phyloP scores from a whole-genome alignment of 1,140 invertebrate species.

The Aphaenogaster ashmeadi region DNA sequence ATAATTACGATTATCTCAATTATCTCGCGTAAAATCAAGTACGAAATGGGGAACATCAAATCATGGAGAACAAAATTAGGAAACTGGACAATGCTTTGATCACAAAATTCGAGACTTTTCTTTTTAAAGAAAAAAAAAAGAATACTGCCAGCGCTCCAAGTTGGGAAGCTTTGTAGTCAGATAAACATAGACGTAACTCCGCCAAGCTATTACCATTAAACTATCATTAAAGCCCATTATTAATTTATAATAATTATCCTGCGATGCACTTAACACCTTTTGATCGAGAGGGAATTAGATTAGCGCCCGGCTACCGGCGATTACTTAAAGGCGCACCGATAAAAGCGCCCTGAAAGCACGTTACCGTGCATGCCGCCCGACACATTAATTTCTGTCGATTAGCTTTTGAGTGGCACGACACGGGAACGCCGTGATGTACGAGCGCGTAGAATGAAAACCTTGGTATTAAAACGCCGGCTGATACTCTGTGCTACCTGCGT shows the following conservation, averaged over 20 bases:
- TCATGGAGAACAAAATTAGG: background rate
- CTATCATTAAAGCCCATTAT: slow-evolving; percentile 27
- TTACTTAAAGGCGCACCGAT: slow-evolving; percentile 58
- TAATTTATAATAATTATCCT: slow-evolving; percentile 52
- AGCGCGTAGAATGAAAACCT: slow-evolving; percentile 56
- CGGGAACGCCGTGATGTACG: slow-evolving; percentile 63
- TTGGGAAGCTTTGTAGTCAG: background rate
- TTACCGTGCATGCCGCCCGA: slow-evolving; percentile 53
- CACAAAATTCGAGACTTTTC: background rate
- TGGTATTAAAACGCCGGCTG: slow-evolving; percentile 63
- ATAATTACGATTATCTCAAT: background rate
- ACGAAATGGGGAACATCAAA: background rate
- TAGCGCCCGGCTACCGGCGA: slow-evolving; percentile 18
- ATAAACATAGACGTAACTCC: background rate
- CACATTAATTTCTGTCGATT: slow-evolving; percentile 72
- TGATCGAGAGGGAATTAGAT: slow-evolving; percentile 40
- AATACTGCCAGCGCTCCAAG: background rate
- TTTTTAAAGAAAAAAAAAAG: background rate
- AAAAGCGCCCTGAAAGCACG: slow-evolving; percentile 70
- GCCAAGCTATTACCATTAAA: slow-evolving; percentile 4
- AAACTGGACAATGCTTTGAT: background rate
- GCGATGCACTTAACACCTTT: slow-evolving; percentile 48
- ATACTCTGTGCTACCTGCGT: background rate
- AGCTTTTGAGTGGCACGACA: slow-evolving; percentile 69
- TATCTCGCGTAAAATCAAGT: background rate